Conservation (phyloP, 2,113 vertebrate species). For the Sisor rabdophorus region DNA sequence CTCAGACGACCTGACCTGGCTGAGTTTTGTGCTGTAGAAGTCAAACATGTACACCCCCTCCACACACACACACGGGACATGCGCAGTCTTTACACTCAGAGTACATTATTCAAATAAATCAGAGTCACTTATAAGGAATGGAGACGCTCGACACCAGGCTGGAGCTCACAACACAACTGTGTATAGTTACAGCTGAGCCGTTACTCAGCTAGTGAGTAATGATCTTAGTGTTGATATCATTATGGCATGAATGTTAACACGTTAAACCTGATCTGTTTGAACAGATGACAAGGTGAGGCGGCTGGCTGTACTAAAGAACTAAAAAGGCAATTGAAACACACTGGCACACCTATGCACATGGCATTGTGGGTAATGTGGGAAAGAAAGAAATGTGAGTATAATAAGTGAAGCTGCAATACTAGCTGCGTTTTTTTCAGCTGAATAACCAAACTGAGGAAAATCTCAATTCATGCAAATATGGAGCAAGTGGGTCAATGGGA, state of each 20-base stretch:
- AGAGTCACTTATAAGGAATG: background rate
- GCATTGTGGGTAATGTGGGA: background rate
- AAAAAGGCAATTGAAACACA: background rate
- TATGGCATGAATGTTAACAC: background rate
- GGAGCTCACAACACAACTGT: background rate
- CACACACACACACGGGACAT: background rate
- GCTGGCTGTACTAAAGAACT: background rate
- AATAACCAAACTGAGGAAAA: too few relatives aligned
- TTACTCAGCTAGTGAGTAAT: background rate
- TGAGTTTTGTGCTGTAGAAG: slow-evolving; percentile 4
- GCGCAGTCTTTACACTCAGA: background rate
- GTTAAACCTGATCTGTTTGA: background rate
- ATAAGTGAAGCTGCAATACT: background rate
- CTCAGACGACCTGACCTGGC: slow-evolving; percentile 21
- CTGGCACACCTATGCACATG: background rate
- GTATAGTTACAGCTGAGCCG: background rate
- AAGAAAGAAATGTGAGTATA: background rate
- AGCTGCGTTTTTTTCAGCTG: too few relatives aligned
- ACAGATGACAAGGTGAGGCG: background rate
- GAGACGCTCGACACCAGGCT: background rate
- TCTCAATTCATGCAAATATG: too few relatives aligned
- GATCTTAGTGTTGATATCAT: too few relatives aligned
- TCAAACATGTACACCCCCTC: slow-evolving; percentile 18
- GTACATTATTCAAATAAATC: too few relatives aligned
- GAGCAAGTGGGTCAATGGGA: too few relatives aligned